Conservation (phyloP, 2,888 invertebrate species). For the Diplolepis rosae region DNA sequence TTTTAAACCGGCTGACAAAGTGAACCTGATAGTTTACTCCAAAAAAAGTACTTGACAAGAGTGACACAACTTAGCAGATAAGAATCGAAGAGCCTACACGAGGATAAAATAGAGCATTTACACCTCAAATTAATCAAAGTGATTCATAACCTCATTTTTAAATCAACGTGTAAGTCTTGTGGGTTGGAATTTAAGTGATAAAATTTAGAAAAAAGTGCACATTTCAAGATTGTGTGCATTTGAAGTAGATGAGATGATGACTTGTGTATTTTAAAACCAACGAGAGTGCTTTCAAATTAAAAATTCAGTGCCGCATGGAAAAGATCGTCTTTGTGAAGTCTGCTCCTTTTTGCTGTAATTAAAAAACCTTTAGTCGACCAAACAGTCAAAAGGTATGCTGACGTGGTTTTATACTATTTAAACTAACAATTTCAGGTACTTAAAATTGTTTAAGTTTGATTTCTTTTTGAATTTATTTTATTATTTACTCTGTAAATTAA, state of each 20-base stretch:
- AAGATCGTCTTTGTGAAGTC: background rate
- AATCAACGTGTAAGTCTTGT: background rate
- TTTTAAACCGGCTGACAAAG: conserved; percentile 16
- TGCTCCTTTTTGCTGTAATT: conserved; percentile 4
- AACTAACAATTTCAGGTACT: no score
- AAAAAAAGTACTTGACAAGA: background rate
- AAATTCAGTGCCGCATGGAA: conserved; percentile 11
- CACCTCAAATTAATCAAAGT: background rate
- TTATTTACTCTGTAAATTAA: no score
- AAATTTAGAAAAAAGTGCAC: background rate
- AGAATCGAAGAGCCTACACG: background rate
- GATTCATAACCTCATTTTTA: background rate
- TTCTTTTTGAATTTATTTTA: no score
- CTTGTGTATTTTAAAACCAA: conserved; percentile 2
- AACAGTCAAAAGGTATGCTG: background rate
- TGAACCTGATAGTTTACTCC: background rate
- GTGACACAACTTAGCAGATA: background rate
- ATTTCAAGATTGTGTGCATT: background rate
- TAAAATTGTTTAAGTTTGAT: no score
- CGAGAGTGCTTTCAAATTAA: background rate
- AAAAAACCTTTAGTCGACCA: background rate
- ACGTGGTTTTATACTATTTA: no score
- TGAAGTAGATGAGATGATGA: conserved; percentile 19
- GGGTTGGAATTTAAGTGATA: background rate
- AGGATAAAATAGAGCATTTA: background rate